Evolutionary conservation across 2,888 invertebrate genomes (phyloP).

Genomic region (Heterodera filipjevi): DNA sequence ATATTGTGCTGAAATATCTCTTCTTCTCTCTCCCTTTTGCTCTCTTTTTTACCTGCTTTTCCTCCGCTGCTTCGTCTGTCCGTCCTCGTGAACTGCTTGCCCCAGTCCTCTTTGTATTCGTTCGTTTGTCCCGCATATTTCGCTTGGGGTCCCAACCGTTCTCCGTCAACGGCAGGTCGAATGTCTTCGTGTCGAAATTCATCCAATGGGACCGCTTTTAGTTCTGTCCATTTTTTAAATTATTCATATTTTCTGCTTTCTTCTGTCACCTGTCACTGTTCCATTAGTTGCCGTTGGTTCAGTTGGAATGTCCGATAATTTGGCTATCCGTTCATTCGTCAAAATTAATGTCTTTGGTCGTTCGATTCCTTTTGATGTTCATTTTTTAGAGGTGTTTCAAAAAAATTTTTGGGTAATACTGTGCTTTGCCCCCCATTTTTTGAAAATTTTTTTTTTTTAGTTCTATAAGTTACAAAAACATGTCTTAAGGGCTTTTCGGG

Average conservation of each 20-base stretch:
- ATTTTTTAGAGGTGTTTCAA: background rate
- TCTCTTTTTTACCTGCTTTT: background rate
- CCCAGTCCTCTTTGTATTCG: slow-evolving; percentile 39
- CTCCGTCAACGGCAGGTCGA: slow-evolving; percentile 35
- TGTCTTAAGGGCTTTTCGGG: too few species aligned
- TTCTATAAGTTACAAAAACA: too few species aligned
- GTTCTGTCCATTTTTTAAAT: background rate
- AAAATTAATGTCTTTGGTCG: slow-evolving; percentile 11
- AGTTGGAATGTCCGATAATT: background rate
- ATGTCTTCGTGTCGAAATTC: slow-evolving; percentile 37
- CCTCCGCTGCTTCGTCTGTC: background rate
- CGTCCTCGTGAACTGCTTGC: slow-evolving; percentile 21
- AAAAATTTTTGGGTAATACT: background rate
- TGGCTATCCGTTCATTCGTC: background rate
- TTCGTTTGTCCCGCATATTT: slow-evolving; percentile 41
- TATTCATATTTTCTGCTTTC: background rate
- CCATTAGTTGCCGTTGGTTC: background rate
- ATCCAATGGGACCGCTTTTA: slow-evolving; percentile 32
- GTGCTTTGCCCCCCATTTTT: too few species aligned
- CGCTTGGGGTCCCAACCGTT: slow-evolving; percentile 39
- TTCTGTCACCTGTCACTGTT: background rate
- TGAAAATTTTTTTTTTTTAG: too few species aligned
- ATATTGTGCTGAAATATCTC: background rate
- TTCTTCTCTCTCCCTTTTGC: slow-evolving; percentile 6
- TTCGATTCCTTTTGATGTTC: background rate